Base-by-base conservation (phyloP, 2,797 vertebrate genomes). In the Setipinna tenuifilis region DNA sequence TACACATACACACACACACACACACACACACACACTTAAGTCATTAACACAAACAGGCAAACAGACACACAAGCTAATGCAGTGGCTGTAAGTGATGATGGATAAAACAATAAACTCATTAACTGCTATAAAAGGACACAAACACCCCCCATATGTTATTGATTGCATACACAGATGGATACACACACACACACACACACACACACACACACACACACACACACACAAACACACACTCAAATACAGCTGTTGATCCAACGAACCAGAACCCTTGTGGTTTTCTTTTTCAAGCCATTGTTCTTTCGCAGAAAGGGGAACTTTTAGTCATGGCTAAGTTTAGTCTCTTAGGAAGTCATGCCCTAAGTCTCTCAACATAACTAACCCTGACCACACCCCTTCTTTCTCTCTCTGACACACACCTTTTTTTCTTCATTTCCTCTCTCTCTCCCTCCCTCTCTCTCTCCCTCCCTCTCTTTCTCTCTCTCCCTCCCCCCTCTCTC, bases 151-250 rank as follows among this genome's bases (percentile, higher is more conserved):
- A 10, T 54, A 54, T 54, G 50, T 54, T 54, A 54, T 54, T 54
- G 50, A 54, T 9, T 54, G 50, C 9, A 54, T 54, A 14, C 7
- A 54, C 50, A 54, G 7, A 54, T 9, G 14, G n/a, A 82, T 12
- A 84, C 58, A 86, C 17, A 86, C 82, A 68, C 23, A 54, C 41
- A 25, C 62, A 35, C 65, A 21, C 65, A 28, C 44, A 31, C 83
- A 54, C 61, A 57, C 83, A 65, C 59, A 46, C 59, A 68, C 83
- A 54, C 44, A 57, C 65, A 54, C 83, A 83, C 59, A 11, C 58
- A 65, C 31, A 7, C 58, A 83, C 59, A 21, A 28, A 41, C 35
- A n/a, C 31, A 85, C 35, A 44, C 41, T 59, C 75, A 57, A 19
- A 35, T 54, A 1, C 46, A 75, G 23, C 44, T 50, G 25, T 48